These are phyloP conservation scores for Hirtodrosophila confusa DNA, from an alignment of 2,888 invertebrate species.

Conservation along the genomic window DNA sequence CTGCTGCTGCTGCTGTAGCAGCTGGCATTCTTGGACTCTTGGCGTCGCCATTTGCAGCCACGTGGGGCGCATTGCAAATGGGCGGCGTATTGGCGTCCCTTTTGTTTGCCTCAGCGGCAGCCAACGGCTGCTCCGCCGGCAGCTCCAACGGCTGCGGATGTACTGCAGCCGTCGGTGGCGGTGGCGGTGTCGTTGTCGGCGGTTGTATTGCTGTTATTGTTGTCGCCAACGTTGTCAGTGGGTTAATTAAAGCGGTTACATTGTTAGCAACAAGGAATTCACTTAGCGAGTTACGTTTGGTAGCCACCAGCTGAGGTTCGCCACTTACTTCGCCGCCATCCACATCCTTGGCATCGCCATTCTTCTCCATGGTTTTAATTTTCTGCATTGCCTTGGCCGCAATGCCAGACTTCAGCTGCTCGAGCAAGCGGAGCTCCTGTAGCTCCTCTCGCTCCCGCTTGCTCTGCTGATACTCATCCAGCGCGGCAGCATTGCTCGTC, in stretches of 20 bases:
- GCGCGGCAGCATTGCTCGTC: slow-evolving; percentile 85
- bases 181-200: slow-evolving; percentile 14
- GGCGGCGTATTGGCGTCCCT: slow-evolving; percentile 74
- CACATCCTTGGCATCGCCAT: slow-evolving; percentile 61
- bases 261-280: slow-evolving; percentile 83
- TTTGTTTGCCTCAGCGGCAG: slow-evolving; percentile 32
- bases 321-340: slow-evolving; percentile 79
- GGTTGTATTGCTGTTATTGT: slow-evolving; percentile 16
- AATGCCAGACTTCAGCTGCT: slow-evolving; percentile 87
- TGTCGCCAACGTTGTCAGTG: slow-evolving; percentile 57
- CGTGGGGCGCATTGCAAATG: slow-evolving; percentile 68
- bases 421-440: slow-evolving; percentile 88
- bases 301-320: slow-evolving; percentile 44
- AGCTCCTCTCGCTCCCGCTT: slow-evolving; percentile 87
- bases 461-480: slow-evolving; percentile 84
- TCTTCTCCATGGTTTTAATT: slow-evolving; percentile 85
- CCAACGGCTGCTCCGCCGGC: slow-evolving; percentile 20
- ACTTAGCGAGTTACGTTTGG: slow-evolving; percentile 84
- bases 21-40: slow-evolving; percentile 62
- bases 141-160: slow-evolving; percentile 1
- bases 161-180: slow-evolving; percentile 19
- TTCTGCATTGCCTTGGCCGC: slow-evolving; percentile 90
- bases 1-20: slow-evolving; percentile 35
- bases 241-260: slow-evolving; percentile 80
- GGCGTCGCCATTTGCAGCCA: slow-evolving; percentile 75